Percentiles rank a stretch among this genome's conserved stretches.
Conservation (phyloP, 2,113 vertebrate genomes). For the Pogonocichla stellata region DNA sequence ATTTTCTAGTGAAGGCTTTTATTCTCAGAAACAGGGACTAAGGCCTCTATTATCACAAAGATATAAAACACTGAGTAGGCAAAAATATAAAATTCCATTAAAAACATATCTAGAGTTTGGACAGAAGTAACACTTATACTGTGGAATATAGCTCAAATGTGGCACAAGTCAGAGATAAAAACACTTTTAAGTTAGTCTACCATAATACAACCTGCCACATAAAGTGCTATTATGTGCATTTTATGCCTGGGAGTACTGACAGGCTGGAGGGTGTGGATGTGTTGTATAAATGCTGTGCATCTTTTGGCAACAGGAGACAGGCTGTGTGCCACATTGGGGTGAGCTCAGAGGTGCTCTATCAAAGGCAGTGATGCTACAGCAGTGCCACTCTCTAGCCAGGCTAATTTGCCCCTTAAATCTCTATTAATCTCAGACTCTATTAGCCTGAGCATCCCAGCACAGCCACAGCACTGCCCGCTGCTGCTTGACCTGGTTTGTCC, state of each 20-base stretch:
- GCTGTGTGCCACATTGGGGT: accelerated
- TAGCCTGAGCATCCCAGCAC: neutral
- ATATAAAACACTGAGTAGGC: neutral
- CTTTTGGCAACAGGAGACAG: neutral
- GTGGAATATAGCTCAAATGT: neutral
- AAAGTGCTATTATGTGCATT: neutral
- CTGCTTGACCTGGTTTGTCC: neutral
- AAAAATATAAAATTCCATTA: neutral
- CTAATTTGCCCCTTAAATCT: neutral
- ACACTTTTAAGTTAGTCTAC: neutral
- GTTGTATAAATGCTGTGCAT: neutral
- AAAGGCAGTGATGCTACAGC: accelerated
- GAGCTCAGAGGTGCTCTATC: accelerated
- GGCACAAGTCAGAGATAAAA: neutral
- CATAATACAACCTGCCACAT: neutral
- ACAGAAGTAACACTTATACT: neutral
- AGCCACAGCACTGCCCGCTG: neutral
- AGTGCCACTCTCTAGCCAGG: neutral
- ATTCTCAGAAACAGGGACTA: neutral
- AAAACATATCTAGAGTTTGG: neutral
- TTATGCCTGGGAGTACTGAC: neutral
- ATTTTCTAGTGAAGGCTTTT: neutral
- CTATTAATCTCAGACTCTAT: too few relatives aligned
- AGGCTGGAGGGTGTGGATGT: accelerated
- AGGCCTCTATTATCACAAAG: neutral